A percentile compares a stretch with the other conserved stretches of the same genome.
Evolutionary conservation across 1,140 invertebrate species (phyloP).

Genomic region (Trissolcus basalis): DNA sequence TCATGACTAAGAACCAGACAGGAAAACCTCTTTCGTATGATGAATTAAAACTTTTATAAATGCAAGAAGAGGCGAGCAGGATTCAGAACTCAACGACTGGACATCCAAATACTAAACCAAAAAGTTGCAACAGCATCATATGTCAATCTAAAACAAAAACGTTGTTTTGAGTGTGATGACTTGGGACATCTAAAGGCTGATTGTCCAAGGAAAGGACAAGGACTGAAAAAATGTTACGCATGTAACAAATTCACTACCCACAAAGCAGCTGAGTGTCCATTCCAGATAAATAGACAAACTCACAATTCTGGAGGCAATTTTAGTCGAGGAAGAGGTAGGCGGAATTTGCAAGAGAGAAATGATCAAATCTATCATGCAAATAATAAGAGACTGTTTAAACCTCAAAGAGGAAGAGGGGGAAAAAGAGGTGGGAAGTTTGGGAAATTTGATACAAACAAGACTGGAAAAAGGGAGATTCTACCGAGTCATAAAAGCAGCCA

Average conservation of each 20-base stretch:
- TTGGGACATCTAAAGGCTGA: slow-evolving; percentile 4
- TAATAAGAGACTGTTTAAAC: too few relatives aligned
- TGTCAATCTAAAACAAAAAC: background rate
- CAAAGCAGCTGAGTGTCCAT: slow-evolving; percentile 11
- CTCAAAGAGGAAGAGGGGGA: too few relatives aligned
- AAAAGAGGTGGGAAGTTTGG: too few relatives aligned
- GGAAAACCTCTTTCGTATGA: slow-evolving; percentile 12
- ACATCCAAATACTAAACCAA: background rate
- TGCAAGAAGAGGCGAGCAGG: slow-evolving; percentile 15
- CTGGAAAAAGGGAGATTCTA: too few relatives aligned
- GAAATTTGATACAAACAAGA: too few relatives aligned
- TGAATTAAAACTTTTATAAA: slow-evolving; percentile 20
- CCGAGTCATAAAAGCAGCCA: too few relatives aligned
- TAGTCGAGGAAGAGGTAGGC: too few relatives aligned
- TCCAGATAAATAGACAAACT: too few relatives aligned
- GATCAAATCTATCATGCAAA: too few relatives aligned
- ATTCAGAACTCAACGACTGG: background rate
- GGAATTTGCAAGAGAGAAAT: background rate
- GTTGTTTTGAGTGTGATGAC: slow-evolving; percentile 19
- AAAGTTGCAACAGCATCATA: background rate
- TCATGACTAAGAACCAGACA: slow-evolving; percentile 11
- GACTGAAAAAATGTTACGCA: slow-evolving; percentile 12
- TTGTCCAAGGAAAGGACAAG: slow-evolving; percentile 9
- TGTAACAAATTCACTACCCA: slow-evolving; percentile 7
- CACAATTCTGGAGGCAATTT: too few relatives aligned